These are phyloP conservation scores for Callithrix jacchus DNA, from an alignment of 2,113 vertebrate genomes.

Conservation along the genomic window DNA sequence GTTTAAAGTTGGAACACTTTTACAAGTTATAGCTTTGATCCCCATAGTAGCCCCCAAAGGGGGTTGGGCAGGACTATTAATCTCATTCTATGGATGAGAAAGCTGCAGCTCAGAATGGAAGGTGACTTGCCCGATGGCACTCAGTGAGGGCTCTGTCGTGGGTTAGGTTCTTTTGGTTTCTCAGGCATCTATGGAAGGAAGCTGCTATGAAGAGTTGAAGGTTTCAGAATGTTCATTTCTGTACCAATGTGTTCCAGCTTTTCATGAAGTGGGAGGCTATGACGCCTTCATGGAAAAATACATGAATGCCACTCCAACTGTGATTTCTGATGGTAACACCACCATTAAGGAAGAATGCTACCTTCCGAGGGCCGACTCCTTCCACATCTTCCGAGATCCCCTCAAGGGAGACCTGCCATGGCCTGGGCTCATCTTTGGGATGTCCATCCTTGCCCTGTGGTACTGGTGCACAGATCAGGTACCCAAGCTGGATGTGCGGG, in stretches of 20 bases:
- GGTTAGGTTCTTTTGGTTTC: background rate
- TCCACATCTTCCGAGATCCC: slow-evolving; percentile 93
- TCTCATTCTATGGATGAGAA: background rate
- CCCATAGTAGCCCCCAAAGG: too few relatives aligned
- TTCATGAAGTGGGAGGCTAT: slow-evolving; percentile 91
- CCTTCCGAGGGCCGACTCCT: slow-evolving; percentile 88
- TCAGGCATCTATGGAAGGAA: background rate
- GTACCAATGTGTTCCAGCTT: slow-evolving; percentile 84
- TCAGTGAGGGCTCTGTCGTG: background rate
- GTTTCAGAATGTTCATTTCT: background rate
- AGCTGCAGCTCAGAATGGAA: background rate
- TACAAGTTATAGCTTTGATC: background rate
- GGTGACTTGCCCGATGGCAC: background rate
- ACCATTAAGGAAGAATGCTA: slow-evolving; percentile 84
- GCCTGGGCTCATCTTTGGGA: slow-evolving; percentile 93
- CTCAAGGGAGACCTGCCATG: slow-evolving; percentile 92
- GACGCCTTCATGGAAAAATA: slow-evolving; percentile 87
- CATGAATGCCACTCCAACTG: slow-evolving; percentile 88
- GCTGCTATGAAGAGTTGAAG: background rate
- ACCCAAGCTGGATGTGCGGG: background rate
- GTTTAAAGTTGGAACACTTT: background rate
- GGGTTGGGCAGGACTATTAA: background rate
- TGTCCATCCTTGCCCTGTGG: slow-evolving; percentile 91
- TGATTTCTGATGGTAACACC: background rate
- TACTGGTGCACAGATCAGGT: slow-evolving; percentile 99